Evolutionary conservation across 2,113 vertebrate species (phyloP).

Genomic region (Mellivora capensis): DNA sequence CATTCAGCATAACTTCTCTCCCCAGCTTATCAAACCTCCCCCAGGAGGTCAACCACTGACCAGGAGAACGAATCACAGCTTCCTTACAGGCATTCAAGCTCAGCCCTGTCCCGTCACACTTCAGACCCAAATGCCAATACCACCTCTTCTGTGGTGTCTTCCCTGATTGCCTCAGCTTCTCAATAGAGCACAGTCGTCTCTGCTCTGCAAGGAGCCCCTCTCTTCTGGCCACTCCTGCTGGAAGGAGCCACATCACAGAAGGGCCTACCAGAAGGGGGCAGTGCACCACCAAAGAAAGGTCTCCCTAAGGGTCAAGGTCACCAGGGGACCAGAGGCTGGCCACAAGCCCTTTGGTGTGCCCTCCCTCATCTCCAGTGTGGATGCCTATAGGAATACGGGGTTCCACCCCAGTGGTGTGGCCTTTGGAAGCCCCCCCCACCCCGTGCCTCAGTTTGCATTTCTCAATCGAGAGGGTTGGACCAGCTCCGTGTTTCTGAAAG

Average conservation of each 20-base stretch:
- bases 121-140: conserved; percentile 9
- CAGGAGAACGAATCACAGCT: not conserved
- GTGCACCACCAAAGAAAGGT: conserved; percentile 44
- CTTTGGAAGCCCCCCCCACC: not conserved
- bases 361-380: not conserved
- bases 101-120: not conserved
- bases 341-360: too few species aligned
- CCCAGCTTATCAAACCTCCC: not conserved
- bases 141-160: not conserved
- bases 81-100: not conserved
- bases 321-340: not conserved
- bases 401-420: accelerated
- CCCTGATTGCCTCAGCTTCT: not conserved
- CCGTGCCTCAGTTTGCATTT: not conserved
- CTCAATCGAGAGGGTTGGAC: not conserved
- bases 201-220: not conserved
- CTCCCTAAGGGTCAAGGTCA: conserved; percentile 54
- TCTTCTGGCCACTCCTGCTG: not conserved
- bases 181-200: not conserved
- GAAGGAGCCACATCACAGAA: not conserved
- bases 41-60: not conserved
- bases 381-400: accelerated
- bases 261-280: conserved; percentile 63
- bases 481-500: not conserved
- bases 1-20: not conserved